These are phyloP conservation scores for Thunnus albacares DNA, from an alignment of 2,797 vertebrate species.

Conservation along the genomic window DNA sequence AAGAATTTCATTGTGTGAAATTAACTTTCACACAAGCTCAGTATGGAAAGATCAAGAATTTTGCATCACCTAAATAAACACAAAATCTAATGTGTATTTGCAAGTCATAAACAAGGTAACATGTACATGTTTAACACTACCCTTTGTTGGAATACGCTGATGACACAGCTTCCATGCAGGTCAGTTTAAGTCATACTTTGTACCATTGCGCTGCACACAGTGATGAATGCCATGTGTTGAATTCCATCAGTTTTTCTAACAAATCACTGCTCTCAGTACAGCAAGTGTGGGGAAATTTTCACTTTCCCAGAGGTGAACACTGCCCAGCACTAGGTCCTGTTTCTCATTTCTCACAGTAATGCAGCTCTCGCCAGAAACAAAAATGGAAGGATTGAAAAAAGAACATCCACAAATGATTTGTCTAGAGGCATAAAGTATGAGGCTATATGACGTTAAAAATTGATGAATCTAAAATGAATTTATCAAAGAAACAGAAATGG, in stretches of 20 bases:
- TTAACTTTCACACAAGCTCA: neutral
- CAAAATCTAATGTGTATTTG: neutral
- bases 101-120: neutral
- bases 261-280: slow-evolving; percentile 30
- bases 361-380: slow-evolving; percentile 29
- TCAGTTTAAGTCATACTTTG: slow-evolving; percentile 3
- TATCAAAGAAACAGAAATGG: slow-evolving; percentile 21
- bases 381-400: slow-evolving; percentile 33
- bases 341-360: slow-evolving; percentile 41
- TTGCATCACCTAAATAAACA: neutral
- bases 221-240: slow-evolving; percentile 15
- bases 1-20: neutral
- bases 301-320: slow-evolving; percentile 16
- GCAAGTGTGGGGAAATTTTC: slow-evolving; percentile 25
- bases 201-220: slow-evolving; percentile 1
- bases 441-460: slow-evolving; percentile 30
- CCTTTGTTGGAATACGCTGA: neutral
- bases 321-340: slow-evolving; percentile 1
- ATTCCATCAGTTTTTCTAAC: slow-evolving; percentile 19
- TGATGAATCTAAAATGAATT: slow-evolving; percentile 33
- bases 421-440: slow-evolving; percentile 16
- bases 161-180: neutral
- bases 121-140: neutral
- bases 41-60: neutral
- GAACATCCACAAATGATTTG: slow-evolving; percentile 27